Evolutionary conservation across 2,113 vertebrate genomes (phyloP).

Genomic region (Danio rerio): DNA sequence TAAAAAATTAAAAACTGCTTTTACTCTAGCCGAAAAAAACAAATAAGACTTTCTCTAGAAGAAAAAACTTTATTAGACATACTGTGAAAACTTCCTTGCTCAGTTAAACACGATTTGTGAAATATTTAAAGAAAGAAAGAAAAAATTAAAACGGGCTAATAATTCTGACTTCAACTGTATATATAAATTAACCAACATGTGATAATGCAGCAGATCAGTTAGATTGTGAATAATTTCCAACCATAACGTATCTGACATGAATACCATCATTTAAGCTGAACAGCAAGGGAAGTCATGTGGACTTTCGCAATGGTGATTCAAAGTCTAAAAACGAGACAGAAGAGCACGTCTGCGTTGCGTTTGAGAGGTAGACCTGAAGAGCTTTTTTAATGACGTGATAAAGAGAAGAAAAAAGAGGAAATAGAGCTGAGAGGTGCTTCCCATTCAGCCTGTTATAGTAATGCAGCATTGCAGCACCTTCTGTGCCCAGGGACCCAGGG

Average conservation of each 20-base stretch:
- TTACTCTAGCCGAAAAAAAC: no score
- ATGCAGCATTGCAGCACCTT: constrained; percentile 77
- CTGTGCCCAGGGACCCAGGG: constrained; percentile 89
- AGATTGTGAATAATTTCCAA: no score
- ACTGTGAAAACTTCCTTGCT: no score
- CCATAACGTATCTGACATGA: neutral
- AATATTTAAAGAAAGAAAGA: no score
- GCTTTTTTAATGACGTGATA: neutral
- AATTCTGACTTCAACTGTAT: no score
- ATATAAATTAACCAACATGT: no score
- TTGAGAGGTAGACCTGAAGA: constrained; percentile 3
- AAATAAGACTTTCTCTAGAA: no score
- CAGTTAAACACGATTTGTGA: no score
- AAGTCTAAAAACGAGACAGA: neutral
- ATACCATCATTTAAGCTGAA: neutral
- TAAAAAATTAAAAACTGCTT: no score
- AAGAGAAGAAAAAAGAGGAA: constrained; percentile 6
- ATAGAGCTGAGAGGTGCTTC: constrained; percentile 36
- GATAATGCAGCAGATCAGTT: no score
- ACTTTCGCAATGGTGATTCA: constrained; percentile 14
- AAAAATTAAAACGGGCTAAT: no score
- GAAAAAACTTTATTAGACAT: no score
- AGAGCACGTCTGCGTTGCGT: neutral
- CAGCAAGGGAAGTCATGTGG: neutral
- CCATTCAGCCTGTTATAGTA: constrained; percentile 18